phyloP scores from a whole-genome alignment of 2,888 invertebrate species.

The Phyllotreta cruciferae region DNA sequence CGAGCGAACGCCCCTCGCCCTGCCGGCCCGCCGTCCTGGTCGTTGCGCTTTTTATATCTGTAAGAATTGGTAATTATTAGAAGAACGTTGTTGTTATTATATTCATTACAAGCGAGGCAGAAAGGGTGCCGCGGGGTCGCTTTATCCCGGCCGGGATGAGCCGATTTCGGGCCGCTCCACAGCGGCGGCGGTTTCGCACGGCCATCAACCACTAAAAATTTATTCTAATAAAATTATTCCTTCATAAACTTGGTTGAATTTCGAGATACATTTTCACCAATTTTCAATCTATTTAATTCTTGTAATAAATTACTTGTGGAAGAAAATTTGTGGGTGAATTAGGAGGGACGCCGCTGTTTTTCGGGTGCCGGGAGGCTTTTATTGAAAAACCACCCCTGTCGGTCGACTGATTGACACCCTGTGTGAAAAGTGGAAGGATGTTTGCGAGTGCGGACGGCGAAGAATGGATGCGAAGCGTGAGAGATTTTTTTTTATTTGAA shows the following conservation, averaged over 20 bases:
- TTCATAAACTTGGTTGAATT: too few species aligned
- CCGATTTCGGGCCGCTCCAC: conserved; percentile 6
- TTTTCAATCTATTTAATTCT: too few species aligned
- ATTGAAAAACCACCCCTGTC: conserved; percentile 28
- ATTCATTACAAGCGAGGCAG: conserved; percentile 51
- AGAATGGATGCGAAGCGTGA: conserved; percentile 21
- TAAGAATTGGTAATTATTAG: conserved; percentile 52
- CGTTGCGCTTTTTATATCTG: conserved; percentile 48
- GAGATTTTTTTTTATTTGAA: conserved; percentile 22
- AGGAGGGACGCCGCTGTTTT: conserved; percentile 12
- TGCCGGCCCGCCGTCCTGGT: conserved; percentile 39
- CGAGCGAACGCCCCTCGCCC: conserved; percentile 47
- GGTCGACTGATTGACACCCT: conserved; percentile 29
- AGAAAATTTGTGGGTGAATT: too few species aligned
- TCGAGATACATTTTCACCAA: too few species aligned
- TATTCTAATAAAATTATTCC: too few species aligned
- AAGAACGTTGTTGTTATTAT: conserved; percentile 53
- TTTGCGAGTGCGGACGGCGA: conserved; percentile 14
- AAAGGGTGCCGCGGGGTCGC: conserved; percentile 41
- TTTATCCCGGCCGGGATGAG: conserved; percentile 18
- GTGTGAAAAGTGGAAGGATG: conserved; percentile 28
- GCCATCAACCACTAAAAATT: too few species aligned
- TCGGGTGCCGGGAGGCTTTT: conserved; percentile 16
- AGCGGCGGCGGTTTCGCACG: background rate
- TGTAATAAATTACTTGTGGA: too few species aligned